Conservation (phyloP, 2,113 vertebrate species). For the Stegastes partitus region DNA sequence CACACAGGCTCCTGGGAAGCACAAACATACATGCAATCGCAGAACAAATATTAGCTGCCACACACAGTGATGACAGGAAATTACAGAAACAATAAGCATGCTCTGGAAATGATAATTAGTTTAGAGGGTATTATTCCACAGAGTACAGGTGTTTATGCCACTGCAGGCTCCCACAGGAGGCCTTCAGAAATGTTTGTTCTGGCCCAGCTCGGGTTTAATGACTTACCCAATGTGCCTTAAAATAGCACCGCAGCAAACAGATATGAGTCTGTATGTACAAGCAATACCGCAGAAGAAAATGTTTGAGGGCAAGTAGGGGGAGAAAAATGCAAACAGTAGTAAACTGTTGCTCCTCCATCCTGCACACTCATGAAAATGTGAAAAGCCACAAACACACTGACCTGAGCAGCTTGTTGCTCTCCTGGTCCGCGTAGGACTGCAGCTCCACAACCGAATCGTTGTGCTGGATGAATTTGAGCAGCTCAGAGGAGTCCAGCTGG, state of each 20-base stretch:
- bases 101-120: slow-evolving; percentile 8
- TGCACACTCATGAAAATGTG: background rate
- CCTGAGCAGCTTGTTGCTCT: slow-evolving; percentile 96
- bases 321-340: background rate
- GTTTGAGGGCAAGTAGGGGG: background rate
- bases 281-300: slow-evolving; percentile 13
- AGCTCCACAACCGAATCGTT: slow-evolving; percentile 94
- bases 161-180: slow-evolving; percentile 18
- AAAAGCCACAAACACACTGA: slow-evolving; percentile 61
- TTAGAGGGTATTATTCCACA: background rate
- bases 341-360: background rate
- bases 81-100: background rate
- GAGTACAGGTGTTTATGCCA: slow-evolving; percentile 37
- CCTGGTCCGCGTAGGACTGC: slow-evolving; percentile 92
- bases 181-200: slow-evolving; percentile 42
- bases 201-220: slow-evolving; percentile 41
- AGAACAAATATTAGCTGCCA: slow-evolving; percentile 24
- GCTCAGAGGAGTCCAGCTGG: slow-evolving; percentile 93
- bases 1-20: slow-evolving; percentile 92
- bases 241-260: slow-evolving; percentile 58
- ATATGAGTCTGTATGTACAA: slow-evolving; percentile 14
- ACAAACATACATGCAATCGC: slow-evolving; percentile 34
- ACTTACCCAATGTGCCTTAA: slow-evolving; percentile 19
- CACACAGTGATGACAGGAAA: background rate
- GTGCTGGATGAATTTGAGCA: slow-evolving; percentile 97